phyloP scores from a whole-genome alignment of 2,113 vertebrate genomes.

The Pongo pygmaeus region DNA sequence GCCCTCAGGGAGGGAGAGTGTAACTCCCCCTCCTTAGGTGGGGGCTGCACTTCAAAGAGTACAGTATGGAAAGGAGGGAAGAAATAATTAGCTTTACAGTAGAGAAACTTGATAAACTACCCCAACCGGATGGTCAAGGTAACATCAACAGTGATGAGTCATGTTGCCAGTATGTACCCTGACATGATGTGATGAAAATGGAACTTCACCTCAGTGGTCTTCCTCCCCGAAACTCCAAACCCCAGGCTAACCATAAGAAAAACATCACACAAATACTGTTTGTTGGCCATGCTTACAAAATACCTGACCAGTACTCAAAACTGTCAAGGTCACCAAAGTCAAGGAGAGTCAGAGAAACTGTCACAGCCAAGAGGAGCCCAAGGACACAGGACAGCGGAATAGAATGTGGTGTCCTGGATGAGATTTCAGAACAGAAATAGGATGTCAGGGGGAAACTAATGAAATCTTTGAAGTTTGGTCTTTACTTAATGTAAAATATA shows the following conservation, averaged over 20 bases:
- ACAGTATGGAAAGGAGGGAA: background rate
- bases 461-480: background rate
- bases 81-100: background rate
- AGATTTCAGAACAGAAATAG: background rate
- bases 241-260: background rate
- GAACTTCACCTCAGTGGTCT: background rate
- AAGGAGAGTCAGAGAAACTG: background rate
- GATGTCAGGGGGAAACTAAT: background rate
- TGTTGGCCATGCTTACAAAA: background rate
- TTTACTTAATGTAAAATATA: background rate
- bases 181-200: background rate
- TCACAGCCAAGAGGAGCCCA: background rate
- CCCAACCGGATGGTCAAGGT: background rate
- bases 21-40: background rate
- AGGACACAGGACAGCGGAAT: background rate
- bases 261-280: background rate
- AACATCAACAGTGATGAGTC: background rate
- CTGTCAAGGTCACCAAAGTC: background rate
- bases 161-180: background rate
- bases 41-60: background rate
- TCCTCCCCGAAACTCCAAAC: background rate
- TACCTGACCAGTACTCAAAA: background rate
- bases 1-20: background rate
- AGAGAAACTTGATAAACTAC: background rate
- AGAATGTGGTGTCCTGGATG: background rate